Base-by-base conservation (phyloP, 2,888 invertebrate species). In the Nasonia oneida region DNA sequence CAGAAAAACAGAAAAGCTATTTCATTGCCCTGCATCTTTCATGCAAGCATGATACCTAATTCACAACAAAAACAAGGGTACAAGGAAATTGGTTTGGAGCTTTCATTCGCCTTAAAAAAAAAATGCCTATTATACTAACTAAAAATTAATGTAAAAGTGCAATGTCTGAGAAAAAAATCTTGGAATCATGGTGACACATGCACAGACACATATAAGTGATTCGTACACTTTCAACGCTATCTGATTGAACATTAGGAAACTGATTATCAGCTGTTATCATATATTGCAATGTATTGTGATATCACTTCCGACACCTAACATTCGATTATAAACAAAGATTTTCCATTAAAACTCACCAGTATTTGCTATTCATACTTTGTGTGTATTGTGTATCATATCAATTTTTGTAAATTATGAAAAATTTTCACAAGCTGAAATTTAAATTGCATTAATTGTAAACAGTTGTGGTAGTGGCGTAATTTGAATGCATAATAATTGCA, bases 261-360 rank as follows among this genome's bases (percentile, higher is more conserved):
- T 84, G 85, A 83, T 88, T 84, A 87, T 87, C 81, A 88, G 79
- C 78, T 80, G 75, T 88, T 86, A 87, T 88, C 87, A 75, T 80
- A 50, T 37, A 79, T 70, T 73, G 79, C n/a, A 57, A 70, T 86
- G 53, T 70, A 73, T 81, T 81, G 33, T 39, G 50, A 82, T 80
- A 84, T 86, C 76, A 81, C 23, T 86, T 81, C 64, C 57, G 53
- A 83, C 78, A 85, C 77, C 61, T 76, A 64, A 83, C 75, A 82
- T 84, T 81, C 23, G 15, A 87, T 81, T 76, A 33, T 29, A 83
- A 77, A 81, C 42, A 83, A 76, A 15, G n/a, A 64, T 50, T 39
- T 76, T 76, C 61, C 33, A 67, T 71, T 82, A 53, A 79, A 81
- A 80, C 37, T 81, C 74, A 64, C 12, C 50, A 50, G 37, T 77